A percentile compares a stretch with the other conserved stretches of the same genome.
Conservation (phyloP, 2,797 vertebrate genomes). For the Halcyon leucocephala region DNA sequence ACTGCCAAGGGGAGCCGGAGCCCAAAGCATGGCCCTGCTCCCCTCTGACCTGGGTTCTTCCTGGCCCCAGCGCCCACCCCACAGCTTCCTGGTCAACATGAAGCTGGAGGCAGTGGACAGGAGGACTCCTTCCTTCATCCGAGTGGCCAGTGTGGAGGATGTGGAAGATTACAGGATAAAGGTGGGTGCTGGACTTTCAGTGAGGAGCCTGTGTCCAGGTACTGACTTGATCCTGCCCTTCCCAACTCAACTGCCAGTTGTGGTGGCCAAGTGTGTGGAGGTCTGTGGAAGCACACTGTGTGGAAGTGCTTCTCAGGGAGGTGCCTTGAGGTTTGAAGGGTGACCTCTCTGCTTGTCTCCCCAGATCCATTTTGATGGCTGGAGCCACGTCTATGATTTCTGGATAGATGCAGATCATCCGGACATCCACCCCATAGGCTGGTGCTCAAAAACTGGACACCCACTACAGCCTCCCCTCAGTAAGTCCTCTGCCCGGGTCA, state of each 20-base stretch:
- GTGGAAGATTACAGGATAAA: constrained; percentile 95
- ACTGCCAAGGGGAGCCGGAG: accelerated
- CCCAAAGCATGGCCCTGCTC: not conserved
- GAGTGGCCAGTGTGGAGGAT: constrained; percentile 92
- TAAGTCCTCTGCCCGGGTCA: constrained; percentile 35
- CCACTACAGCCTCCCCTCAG: constrained; percentile 90
- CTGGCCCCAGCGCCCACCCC: constrained; percentile 85
- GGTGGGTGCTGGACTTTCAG: constrained; percentile 70
- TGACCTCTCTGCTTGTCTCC: not conserved
- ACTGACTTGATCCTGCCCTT: not conserved
- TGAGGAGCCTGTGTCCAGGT: not conserved
- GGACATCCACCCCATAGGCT: constrained; percentile 94
- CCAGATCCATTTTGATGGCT: constrained; percentile 96
- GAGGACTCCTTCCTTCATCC: constrained; percentile 91
- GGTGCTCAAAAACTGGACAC: constrained; percentile 94
- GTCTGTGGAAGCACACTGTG: not conserved
- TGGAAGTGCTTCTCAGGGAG: not conserved
- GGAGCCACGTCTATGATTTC: constrained; percentile 95
- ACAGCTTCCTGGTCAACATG: constrained; percentile 93
- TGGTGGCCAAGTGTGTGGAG: not conserved
- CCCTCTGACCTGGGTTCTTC: not conserved
- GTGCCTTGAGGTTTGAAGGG: not conserved
- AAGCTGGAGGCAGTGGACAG: constrained; percentile 95
- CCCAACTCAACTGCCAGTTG: not conserved
- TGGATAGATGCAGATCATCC: constrained; percentile 96